Conservation (phyloP, 1,140 invertebrate genomes). For the Drosophila orena region DNA sequence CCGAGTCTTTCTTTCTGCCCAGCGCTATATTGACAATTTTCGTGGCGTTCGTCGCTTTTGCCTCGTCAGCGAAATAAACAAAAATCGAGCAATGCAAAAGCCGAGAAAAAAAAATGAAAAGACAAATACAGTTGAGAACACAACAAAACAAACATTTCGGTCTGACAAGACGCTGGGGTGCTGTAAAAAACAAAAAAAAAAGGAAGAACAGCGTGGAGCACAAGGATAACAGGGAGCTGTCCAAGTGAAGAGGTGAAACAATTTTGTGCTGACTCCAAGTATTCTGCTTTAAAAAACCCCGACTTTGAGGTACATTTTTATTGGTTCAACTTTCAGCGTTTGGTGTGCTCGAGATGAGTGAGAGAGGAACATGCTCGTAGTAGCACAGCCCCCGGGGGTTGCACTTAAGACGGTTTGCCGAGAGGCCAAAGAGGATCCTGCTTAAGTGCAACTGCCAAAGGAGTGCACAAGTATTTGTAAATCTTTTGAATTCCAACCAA, state of each 20-base stretch:
- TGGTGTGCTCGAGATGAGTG: slow-evolving; percentile 9
- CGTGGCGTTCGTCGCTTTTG: slow-evolving; percentile 67
- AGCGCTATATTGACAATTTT: slow-evolving; percentile 76
- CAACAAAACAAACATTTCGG: slow-evolving; percentile 77
- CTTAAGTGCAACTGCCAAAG: slow-evolving; percentile 75
- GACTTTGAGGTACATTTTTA: slow-evolving; percentile 74
- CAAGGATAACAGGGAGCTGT: slow-evolving; percentile 45
- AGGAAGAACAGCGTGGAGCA: slow-evolving; percentile 30
- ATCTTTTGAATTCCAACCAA: slow-evolving; percentile 81
- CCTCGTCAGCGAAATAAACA: slow-evolving; percentile 84
- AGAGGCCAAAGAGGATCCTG: slow-evolving; percentile 53
- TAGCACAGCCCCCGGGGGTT: slow-evolving; percentile 46
- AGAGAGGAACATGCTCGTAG: slow-evolving; percentile 12
- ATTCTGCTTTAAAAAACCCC: slow-evolving; percentile 64
- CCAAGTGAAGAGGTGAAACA: slow-evolving; percentile 74
- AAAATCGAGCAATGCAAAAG: slow-evolving; percentile 70
- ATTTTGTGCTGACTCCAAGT: slow-evolving; percentile 80
- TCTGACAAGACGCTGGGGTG: slow-evolving; percentile 81
- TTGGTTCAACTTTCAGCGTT: slow-evolving; percentile 63
- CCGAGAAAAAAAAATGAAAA: slow-evolving; percentile 41
- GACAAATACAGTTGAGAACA: slow-evolving; percentile 78
- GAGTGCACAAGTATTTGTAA: slow-evolving; percentile 80
- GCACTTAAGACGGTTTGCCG: slow-evolving; percentile 56
- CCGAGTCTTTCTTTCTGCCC: slow-evolving; percentile 10
- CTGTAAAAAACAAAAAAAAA: slow-evolving; percentile 62